These are phyloP conservation scores for Oligia fasciuncula DNA, from an alignment of 2,888 invertebrate genomes.

Conservation along the genomic window DNA sequence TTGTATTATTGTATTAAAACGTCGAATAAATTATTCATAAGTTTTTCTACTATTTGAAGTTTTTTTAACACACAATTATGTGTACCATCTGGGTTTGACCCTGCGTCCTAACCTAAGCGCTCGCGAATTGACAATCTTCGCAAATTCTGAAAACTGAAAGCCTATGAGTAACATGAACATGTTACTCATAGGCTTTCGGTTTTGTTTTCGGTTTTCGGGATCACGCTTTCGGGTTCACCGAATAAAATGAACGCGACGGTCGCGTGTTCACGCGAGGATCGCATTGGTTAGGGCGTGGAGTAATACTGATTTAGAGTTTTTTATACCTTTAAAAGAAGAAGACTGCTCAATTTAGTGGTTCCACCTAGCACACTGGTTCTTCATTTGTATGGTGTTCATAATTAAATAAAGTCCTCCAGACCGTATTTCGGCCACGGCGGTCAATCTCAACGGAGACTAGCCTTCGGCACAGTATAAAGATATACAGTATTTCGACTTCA, in stretches of 20 bases:
- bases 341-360: not conserved
- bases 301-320: not conserved
- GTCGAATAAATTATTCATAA: slow-evolving; percentile 39
- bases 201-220: not conserved
- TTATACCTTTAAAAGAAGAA: not conserved
- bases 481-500: no score
- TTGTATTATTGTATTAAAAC: slow-evolving; percentile 13
- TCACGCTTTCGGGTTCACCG: no score
- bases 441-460: no score
- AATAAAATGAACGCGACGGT: not conserved
- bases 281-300: not conserved
- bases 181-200: not conserved
- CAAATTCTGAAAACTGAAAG: no score
- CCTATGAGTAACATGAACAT: no score
- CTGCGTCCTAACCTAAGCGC: not conserved
- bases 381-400: not conserved
- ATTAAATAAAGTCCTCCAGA: no score
- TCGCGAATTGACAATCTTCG: not conserved
- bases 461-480: no score
- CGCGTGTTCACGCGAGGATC: not conserved
- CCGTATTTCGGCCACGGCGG: no score
- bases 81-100: not conserved
- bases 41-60: not conserved
- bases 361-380: not conserved
- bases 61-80: not conserved